Conservation (phyloP, 2,113 vertebrate genomes). For the Electrona antarctica region DNA sequence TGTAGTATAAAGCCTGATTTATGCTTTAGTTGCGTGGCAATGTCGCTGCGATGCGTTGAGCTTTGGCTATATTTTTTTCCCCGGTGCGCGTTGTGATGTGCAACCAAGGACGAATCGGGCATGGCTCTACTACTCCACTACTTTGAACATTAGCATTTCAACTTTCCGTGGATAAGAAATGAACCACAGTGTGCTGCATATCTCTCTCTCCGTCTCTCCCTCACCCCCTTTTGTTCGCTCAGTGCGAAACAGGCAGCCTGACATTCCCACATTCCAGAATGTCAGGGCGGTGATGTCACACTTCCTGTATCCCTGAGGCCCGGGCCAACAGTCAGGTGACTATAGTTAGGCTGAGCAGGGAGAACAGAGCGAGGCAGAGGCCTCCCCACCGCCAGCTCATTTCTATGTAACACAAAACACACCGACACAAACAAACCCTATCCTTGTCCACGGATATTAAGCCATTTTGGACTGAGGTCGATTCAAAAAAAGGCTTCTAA, state of each 20-base stretch:
- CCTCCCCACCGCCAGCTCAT: background rate
- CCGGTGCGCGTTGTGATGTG: too few species aligned
- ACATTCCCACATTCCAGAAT: constrained; percentile 77
- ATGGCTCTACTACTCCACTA: too few species aligned
- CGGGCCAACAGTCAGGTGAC: constrained; percentile 66
- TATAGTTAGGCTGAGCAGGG: constrained; percentile 20
- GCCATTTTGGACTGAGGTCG: too few species aligned
- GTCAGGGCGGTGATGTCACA: constrained; percentile 76
- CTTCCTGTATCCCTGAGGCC: constrained; percentile 71
- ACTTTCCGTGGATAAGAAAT: too few species aligned
- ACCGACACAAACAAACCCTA: constrained; percentile 14
- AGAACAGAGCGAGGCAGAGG: constrained; percentile 42
- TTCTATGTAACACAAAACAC: background rate
- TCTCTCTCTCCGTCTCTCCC: background rate
- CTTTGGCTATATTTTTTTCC: too few species aligned
- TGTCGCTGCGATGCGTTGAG: too few species aligned
- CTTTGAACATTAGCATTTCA: too few species aligned
- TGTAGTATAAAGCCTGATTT: background rate
- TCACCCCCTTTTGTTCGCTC: constrained; percentile 30
- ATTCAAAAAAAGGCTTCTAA: too few species aligned
- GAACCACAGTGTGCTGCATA: background rate
- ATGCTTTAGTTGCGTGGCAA: too few species aligned
- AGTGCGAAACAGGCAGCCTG: constrained; percentile 55
- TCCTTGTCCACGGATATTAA: background rate
- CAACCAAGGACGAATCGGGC: too few species aligned